Conservation (phyloP, 2,113 vertebrate genomes). For the Opisthocomus hoazin region DNA sequence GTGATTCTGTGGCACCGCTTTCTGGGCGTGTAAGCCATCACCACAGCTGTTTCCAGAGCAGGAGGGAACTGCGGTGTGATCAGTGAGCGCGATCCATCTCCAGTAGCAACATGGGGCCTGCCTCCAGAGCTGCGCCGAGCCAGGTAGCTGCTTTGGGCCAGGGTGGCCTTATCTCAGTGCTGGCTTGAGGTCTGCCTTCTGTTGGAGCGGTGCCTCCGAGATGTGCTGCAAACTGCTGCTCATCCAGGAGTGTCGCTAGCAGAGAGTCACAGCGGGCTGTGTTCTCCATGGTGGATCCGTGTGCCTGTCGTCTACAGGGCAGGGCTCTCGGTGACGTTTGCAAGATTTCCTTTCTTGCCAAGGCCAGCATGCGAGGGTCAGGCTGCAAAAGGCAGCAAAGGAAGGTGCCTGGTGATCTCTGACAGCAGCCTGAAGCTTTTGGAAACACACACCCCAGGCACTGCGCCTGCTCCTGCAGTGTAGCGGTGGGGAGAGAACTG, state of each 20-base stretch:
- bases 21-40: not conserved
- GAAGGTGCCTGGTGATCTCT: not conserved
- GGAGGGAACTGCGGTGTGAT: not conserved
- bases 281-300: not conserved
- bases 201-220: not conserved
- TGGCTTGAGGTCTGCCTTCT: not conserved
- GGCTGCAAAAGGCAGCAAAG: not conserved
- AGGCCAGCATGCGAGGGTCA: not conserved
- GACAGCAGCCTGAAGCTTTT: not conserved
- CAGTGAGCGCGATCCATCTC: not conserved
- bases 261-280: rapidly evolving
- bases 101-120: not conserved
- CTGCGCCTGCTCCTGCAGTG: too few relatives aligned
- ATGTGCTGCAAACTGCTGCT: not conserved
- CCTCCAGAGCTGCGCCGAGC: not conserved
- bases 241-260: not conserved
- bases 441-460: not conserved
- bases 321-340: not conserved
- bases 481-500: not conserved
- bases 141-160: not conserved
- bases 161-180: not conserved
- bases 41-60: not conserved
- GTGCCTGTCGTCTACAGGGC: not conserved
- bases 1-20: too few relatives aligned
- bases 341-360: not conserved